These are phyloP conservation scores for Suricata suricatta DNA, from an alignment of 2,113 vertebrate species.

Conservation along the genomic window DNA sequence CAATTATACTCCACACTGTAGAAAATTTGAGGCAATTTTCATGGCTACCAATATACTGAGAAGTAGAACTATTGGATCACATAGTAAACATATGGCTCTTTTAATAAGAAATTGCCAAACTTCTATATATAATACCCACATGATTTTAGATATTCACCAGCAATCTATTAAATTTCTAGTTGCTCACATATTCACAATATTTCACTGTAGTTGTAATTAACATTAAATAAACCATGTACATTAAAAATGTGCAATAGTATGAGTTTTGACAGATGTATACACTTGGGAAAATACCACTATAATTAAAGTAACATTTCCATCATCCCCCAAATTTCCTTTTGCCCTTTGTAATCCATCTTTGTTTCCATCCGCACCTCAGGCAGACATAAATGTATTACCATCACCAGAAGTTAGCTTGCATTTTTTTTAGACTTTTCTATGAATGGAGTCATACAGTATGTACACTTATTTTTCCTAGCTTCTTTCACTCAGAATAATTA, in stretches of 20 bases:
- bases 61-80: neutral
- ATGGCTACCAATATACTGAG: neutral
- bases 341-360: neutral
- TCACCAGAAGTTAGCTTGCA: neutral
- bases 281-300: neutral
- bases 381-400: accelerated
- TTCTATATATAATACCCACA: neutral
- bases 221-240: neutral
- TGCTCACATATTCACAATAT: neutral
- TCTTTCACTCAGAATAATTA: neutral
- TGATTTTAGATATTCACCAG: neutral
- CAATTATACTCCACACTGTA: accelerated
- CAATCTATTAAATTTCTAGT: neutral
- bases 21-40: neutral
- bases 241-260: neutral
- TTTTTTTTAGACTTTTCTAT: neutral
- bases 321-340: neutral
- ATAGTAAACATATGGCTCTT: neutral
- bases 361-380: too few species aligned
- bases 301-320: neutral
- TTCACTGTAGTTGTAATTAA: neutral
- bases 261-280: neutral
- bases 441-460: neutral
- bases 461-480: neutral
- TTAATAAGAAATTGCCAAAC: neutral